Evolutionary conservation across 2,113 vertebrate genomes (phyloP).

Genomic region (Chloropsis cyanopogon): DNA sequence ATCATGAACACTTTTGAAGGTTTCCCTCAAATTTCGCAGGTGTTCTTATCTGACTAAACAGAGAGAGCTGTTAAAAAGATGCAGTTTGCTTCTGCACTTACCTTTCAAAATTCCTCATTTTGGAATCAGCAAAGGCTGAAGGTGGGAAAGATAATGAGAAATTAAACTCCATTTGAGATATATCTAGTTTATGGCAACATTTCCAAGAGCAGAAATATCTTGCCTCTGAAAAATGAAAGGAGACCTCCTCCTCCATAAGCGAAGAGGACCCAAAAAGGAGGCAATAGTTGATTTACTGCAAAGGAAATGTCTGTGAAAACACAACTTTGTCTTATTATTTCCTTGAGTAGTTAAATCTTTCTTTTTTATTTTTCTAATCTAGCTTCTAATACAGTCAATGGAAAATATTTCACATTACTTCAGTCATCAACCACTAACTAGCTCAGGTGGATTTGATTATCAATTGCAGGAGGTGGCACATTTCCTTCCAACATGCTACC

Average conservation of each 20-base stretch:
- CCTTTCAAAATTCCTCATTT: background rate
- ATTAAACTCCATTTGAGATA: background rate
- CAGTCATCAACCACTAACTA: background rate
- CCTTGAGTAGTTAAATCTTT: constrained; percentile 1
- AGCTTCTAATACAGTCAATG: constrained; percentile 12
- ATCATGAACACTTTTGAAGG: background rate
- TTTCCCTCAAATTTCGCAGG: background rate
- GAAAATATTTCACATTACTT: constrained; percentile 27
- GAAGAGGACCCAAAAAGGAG: background rate
- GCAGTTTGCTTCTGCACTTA: background rate
- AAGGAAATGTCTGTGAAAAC: constrained; percentile 38
- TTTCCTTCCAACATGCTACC: constrained; percentile 48
- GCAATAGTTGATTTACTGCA: background rate
- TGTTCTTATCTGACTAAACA: background rate
- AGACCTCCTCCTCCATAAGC: background rate
- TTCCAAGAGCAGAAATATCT: constrained; percentile 6
- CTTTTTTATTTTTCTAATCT: constrained; percentile 31
- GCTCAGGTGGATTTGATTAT: constrained; percentile 50
- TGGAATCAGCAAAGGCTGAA: background rate
- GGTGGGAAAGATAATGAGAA: background rate
- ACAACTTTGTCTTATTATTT: constrained; percentile 13
- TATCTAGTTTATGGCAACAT: background rate
- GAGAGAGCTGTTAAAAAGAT: background rate
- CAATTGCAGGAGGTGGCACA: background rate
- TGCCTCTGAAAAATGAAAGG: background rate